phyloP scores from a whole-genome alignment of 35 echinoderm and acorn worm genomes.

The Lytechinus pictus region DNA sequence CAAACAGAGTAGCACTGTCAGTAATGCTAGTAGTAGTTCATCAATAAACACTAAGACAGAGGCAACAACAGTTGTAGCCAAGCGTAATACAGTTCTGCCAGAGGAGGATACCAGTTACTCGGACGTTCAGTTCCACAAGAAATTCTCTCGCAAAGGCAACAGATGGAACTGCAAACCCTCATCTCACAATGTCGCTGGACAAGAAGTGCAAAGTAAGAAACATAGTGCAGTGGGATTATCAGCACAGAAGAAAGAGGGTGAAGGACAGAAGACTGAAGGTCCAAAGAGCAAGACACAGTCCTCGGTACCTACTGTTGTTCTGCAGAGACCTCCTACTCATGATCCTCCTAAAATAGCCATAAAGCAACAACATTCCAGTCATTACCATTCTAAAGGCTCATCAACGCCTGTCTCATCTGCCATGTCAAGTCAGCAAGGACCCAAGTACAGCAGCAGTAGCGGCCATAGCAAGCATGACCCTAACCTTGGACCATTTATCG shows the following conservation, averaged over 20 bases:
- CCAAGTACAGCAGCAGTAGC: conserved; percentile 31
- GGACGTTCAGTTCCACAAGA: conserved; percentile 71
- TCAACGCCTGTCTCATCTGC: background rate
- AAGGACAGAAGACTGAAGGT: conserved; percentile 17
- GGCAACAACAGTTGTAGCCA: background rate
- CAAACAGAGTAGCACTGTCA: background rate
- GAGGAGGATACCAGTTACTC: background rate
- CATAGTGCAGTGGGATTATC: background rate
- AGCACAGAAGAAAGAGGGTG: conserved; percentile 4
- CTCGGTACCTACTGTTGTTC: conserved; percentile 20
- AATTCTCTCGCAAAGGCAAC: conserved; percentile 68
- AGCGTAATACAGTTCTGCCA: conserved; percentile 5
- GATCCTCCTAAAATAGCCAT: conserved; percentile 43
- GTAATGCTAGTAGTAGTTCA: conserved; percentile 10
- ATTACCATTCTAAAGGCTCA: conserved; percentile 17
- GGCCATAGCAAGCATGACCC: conserved; percentile 13
- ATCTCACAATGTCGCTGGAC: background rate
- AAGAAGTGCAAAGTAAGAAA: conserved; percentile 30
- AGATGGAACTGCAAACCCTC: conserved; percentile 56
- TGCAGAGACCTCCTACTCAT: conserved; percentile 43
- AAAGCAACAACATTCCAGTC: conserved; percentile 51
- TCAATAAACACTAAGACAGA: background rate
- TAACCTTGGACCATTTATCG: conserved; percentile 42
- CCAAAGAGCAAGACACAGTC: conserved; percentile 38
- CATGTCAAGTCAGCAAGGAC: background rate